Evolutionary conservation across 2,888 invertebrate species (phyloP).

Genomic region (Erpobdella octoculata): DNA sequence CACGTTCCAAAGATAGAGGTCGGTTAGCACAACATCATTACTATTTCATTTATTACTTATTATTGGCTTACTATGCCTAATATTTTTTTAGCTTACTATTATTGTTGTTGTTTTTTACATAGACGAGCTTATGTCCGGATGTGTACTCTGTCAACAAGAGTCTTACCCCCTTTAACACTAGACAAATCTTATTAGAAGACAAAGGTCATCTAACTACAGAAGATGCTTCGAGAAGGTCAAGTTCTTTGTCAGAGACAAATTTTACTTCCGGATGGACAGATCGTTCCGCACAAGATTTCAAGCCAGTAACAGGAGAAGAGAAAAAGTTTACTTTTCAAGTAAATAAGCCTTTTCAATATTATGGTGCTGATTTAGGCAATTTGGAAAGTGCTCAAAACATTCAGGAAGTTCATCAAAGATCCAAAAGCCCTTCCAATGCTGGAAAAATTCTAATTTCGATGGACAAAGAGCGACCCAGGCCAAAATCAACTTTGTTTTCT

Average conservation of each 20-base stretch:
- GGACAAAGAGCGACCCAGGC: not conserved
- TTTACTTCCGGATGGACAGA: not conserved
- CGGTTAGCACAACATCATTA: not conserved
- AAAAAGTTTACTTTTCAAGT: not conserved
- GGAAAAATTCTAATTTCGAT: not conserved
- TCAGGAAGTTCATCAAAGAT: not conserved
- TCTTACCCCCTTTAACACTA: not conserved
- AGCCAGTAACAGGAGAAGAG: not conserved
- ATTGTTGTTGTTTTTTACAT: no score
- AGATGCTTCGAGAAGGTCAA: not conserved
- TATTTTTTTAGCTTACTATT: not conserved
- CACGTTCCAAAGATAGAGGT: slow-evolving; percentile 7
- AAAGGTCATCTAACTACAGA: not conserved
- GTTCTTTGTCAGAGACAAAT: not conserved
- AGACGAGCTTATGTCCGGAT: not conserved
- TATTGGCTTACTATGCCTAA: not conserved
- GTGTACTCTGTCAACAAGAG: not conserved
- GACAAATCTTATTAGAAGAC: not conserved
- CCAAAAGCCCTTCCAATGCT: not conserved
- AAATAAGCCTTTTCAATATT: not conserved
- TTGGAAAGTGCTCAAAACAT: not conserved
- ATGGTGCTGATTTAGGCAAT: not conserved
- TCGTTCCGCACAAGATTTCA: not conserved
- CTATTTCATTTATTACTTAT: not conserved
- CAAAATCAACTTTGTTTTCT: not conserved